Evolutionary conservation across 1,140 invertebrate genomes (phyloP).

Genomic region (Temnothorax longispinosus): DNA sequence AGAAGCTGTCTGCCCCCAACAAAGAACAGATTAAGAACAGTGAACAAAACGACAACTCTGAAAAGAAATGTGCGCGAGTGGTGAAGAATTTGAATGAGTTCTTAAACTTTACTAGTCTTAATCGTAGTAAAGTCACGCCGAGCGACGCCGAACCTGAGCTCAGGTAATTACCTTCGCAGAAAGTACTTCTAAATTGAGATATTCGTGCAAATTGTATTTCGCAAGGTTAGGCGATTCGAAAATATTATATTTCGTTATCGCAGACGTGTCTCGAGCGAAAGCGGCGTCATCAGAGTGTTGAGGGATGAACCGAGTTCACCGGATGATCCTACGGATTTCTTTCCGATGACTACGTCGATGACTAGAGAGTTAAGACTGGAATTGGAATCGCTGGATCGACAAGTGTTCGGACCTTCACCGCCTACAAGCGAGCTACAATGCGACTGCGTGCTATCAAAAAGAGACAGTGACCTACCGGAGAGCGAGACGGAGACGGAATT

Average conservation of each 20-base stretch:
- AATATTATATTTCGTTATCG: background rate
- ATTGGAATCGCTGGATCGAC: slow-evolving; percentile 92
- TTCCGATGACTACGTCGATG: slow-evolving; percentile 94
- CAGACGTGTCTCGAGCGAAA: slow-evolving; percentile 78
- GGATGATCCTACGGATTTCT: slow-evolving; percentile 93
- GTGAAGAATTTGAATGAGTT: slow-evolving; percentile 95
- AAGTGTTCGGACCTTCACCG: slow-evolving; percentile 85
- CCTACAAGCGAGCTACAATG: slow-evolving; percentile 78
- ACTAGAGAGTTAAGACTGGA: slow-evolving; percentile 93
- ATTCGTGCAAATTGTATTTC: background rate
- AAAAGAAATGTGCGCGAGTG: slow-evolving; percentile 85
- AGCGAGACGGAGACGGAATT: slow-evolving; percentile 83
- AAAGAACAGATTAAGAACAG: slow-evolving; percentile 74
- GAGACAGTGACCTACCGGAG: slow-evolving; percentile 79
- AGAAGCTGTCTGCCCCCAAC: slow-evolving; percentile 63
- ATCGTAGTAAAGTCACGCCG: slow-evolving; percentile 86
- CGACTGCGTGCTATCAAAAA: slow-evolving; percentile 81
- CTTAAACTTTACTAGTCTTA: slow-evolving; percentile 90
- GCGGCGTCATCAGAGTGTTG: slow-evolving; percentile 77
- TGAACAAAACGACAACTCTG: slow-evolving; percentile 58
- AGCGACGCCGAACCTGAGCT: slow-evolving; percentile 80
- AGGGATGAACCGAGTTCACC: slow-evolving; percentile 89
- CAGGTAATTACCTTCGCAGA: slow-evolving; percentile 46
- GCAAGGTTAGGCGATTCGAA: background rate
- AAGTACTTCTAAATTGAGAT: background rate